phyloP scores from a whole-genome alignment of 2,113 vertebrate species.

The Gymnorhina tibicen region DNA sequence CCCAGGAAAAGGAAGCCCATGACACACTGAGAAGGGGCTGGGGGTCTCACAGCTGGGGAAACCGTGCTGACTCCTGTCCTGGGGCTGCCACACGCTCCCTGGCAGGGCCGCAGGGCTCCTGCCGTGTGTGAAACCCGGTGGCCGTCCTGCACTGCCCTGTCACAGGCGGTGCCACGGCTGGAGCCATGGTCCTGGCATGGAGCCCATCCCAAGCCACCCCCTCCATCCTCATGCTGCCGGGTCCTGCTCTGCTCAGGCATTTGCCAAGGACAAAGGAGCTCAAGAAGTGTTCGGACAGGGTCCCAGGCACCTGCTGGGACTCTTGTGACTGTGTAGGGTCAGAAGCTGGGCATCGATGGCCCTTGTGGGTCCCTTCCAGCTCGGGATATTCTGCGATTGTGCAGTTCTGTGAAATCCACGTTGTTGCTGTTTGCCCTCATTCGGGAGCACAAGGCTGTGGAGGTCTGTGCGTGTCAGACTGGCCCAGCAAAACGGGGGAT shows the following conservation, averaged over 20 bases:
- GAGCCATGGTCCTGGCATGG: background rate
- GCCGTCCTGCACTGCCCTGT: background rate
- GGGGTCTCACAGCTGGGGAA: background rate
- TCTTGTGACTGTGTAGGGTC: background rate
- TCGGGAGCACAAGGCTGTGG: background rate
- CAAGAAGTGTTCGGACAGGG: background rate
- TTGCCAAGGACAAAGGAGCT: background rate
- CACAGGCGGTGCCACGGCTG: background rate
- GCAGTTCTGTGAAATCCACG: fast-evolving
- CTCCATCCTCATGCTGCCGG: background rate
- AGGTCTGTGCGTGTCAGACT: background rate
- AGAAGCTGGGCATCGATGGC: background rate
- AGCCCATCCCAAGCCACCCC: background rate
- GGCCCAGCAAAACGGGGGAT: background rate
- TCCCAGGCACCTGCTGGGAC: background rate
- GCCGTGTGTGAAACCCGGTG: fast-evolving
- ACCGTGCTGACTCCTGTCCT: background rate
- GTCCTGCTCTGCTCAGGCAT: background rate
- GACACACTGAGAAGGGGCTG: too few relatives aligned
- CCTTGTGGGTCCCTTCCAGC: background rate
- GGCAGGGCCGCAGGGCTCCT: background rate
- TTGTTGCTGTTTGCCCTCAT: fast-evolving
- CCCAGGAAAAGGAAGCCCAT: background rate
- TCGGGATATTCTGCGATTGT: fast-evolving
- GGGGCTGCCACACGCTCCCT: fast-evolving